Evolutionary conservation across 53 echinoderm and acorn worm genomes (phyloP).

Genomic region (Luidia sarsii): DNA sequence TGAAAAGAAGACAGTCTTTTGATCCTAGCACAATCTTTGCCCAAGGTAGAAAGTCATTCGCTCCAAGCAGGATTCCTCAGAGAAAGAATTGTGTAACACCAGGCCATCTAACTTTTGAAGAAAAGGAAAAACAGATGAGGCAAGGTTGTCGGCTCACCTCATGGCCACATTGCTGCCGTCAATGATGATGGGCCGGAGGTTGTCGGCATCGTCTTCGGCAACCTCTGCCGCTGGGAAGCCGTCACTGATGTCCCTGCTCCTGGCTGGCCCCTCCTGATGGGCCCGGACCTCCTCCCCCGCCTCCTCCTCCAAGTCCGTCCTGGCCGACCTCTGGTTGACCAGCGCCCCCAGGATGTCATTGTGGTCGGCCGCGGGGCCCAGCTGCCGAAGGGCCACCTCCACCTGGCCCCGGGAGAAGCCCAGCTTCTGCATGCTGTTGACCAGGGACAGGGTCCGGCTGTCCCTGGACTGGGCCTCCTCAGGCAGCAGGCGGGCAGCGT

Average conservation of each 20-base stretch:
- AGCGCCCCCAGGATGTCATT: conserved; percentile 74
- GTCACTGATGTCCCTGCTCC: conserved; percentile 13
- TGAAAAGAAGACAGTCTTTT: too few relatives aligned
- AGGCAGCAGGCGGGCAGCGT: neutral
- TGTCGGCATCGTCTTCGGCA: conserved; percentile 64
- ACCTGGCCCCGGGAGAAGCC: conserved; percentile 63
- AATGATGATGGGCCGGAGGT: conserved; percentile 84
- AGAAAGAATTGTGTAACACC: too few relatives aligned
- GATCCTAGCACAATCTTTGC: too few relatives aligned
- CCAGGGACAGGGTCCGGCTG: neutral
- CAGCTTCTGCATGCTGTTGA: conserved; percentile 70
- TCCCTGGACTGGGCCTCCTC: neutral
- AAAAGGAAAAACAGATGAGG: too few relatives aligned
- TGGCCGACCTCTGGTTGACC: conserved; percentile 36
- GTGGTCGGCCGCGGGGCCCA: conserved; percentile 62
- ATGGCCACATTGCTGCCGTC: conserved; percentile 98
- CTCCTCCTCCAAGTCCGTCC: conserved; percentile 32
- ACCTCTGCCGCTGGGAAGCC: neutral
- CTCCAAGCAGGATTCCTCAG: too few relatives aligned
- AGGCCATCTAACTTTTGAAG: too few relatives aligned
- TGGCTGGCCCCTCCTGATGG: conserved; percentile 27
- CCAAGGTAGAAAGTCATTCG: too few relatives aligned
- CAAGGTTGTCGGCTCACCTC: too few relatives aligned
- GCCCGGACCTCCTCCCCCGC: neutral
- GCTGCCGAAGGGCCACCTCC: conserved; percentile 54